Evolutionary conservation across 2,113 vertebrate genomes (phyloP), one percentile per base, ranked within the genome.

Genomic region (Stegastes partitus): DNA sequence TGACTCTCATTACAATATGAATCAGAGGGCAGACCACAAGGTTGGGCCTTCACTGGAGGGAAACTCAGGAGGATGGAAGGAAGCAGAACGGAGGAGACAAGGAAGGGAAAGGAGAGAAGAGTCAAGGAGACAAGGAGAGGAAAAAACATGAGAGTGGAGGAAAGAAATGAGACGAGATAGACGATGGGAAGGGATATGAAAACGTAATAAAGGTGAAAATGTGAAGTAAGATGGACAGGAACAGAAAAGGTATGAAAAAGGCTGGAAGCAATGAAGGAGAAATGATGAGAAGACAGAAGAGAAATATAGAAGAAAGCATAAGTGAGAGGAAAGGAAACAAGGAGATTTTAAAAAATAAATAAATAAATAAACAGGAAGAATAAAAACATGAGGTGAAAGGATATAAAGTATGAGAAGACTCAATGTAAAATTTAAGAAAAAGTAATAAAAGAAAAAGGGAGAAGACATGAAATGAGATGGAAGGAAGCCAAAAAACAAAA

Each of bases 1-100:
- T 86, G 73, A 74, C 66, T 81, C 90, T 94, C 95, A 94, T 95
- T 95, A 95, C 94, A 97, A 98, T 97, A 96, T 96, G 96, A 97
- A 97, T 97, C 96, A 96, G 94, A 95, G 72, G 61, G 92, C 92
- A 61, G 75, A 82, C 84, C 81, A 68, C 45, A 73, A 88, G 82
- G 81, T 73, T 76, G 79, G 81, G 83, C 73, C 87, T 57, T 69
- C 74, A 49, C 80, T 55, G 56, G 73, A 83, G 89, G 85, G 69
- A 74, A 84, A 59, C 84, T 87, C 49, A 42, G 31, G 83, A 84
- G 47, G 12, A 47, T 47, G 75, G 80, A 19, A 23, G 61, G 42
- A 15, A 72, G 57, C 59, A 50, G 45, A 47, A 51, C 26, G 39
- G 57, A 75, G 51, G 71, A 50, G 9, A 1, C 2, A 11, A 5